These are phyloP conservation scores for Chondrilla cf. caribensis DNA, from an alignment of 37 sponge, comb jelly and placozoan species.

Conservation along the genomic window DNA sequence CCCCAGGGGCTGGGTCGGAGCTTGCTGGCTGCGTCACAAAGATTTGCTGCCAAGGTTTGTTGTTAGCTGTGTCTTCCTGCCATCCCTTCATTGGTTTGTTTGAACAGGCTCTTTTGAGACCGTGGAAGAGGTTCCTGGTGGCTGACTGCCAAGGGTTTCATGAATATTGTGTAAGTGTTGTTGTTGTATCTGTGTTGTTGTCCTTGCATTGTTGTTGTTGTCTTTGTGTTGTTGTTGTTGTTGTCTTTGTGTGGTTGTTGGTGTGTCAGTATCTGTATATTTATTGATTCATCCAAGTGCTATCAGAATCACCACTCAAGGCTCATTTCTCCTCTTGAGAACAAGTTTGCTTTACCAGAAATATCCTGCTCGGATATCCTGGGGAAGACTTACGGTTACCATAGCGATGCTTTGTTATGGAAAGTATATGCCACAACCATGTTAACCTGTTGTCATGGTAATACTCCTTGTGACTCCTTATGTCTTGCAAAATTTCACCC, in stretches of 20 bases:
- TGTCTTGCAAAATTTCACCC: not conserved
- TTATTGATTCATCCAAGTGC: no score
- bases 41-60: constrained; percentile 42
- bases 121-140: constrained; percentile 48
- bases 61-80: not conserved
- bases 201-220: no score
- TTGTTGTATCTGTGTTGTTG: not conserved
- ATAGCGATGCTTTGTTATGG: not conserved
- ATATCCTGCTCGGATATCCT: not conserved
- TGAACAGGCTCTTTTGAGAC: not conserved
- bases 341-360: no score
- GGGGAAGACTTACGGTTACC: not conserved
- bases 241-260: no score
- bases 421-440: not conserved
- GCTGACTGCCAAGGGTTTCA: constrained; percentile 40
- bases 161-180: constrained; percentile 36
- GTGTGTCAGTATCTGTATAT: no score
- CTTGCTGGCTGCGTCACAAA: constrained; percentile 48
- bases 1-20: constrained; percentile 61
- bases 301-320: not conserved
- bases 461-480: not conserved
- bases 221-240: no score
- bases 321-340: not conserved
- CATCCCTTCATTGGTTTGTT: not conserved
- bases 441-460: constrained; percentile 12